A percentile compares a stretch with the other conserved stretches of the same genome.
These are phyloP conservation scores for Enteromius viviparus DNA, from an alignment of 2,797 vertebrate genomes.

Conservation along the genomic window DNA sequence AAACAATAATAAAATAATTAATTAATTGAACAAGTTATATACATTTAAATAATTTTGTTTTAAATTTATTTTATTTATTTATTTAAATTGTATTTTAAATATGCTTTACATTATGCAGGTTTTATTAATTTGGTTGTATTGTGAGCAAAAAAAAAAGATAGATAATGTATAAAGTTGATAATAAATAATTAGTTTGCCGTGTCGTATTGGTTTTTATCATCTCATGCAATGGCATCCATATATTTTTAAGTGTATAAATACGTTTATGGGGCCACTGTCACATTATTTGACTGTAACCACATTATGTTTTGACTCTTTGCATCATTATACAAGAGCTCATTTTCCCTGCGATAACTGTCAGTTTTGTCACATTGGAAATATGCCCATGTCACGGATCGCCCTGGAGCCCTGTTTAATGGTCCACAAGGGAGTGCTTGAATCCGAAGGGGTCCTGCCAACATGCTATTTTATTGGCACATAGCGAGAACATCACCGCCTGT, in stretches of 20 bases:
- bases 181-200: neutral
- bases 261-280: neutral
- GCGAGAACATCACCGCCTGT: slow-evolving; percentile 35
- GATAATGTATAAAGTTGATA: neutral
- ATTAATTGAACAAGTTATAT: neutral
- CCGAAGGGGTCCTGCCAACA: slow-evolving; percentile 22
- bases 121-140: neutral
- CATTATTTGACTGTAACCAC: neutral
- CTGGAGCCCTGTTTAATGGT: slow-evolving; percentile 49
- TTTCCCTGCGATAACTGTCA: slow-evolving; percentile 31
- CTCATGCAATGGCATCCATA: neutral
- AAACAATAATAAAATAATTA: no score
- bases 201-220: neutral
- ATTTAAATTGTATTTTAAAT: no score
- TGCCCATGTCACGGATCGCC: slow-evolving; percentile 16
- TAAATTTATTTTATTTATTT: no score
- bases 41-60: no score
- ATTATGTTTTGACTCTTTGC: slow-evolving; percentile 23
- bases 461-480: slow-evolving; percentile 28
- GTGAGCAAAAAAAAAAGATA: neutral
- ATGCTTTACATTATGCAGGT: neutral
- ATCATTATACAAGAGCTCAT: slow-evolving; percentile 39
- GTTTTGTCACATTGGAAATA: slow-evolving; percentile 24
- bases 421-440: slow-evolving; percentile 41
- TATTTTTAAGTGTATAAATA: neutral